Evolutionary conservation across 2,888 invertebrate genomes (phyloP).

Genomic region (Caenorhabditis sp.): DNA sequence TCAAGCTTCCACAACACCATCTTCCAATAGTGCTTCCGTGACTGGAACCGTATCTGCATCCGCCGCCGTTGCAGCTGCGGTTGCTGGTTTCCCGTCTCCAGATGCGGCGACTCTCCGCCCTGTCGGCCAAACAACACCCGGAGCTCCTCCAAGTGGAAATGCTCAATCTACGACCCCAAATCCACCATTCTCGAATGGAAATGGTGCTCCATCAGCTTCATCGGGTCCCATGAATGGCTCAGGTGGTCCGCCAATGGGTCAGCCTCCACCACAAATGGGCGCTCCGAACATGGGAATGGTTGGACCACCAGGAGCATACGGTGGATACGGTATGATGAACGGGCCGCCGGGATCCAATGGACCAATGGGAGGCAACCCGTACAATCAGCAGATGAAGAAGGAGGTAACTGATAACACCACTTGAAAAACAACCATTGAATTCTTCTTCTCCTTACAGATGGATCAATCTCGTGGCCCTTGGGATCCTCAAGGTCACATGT

Average conservation of each 20-base stretch:
- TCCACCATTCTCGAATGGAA: slow-evolving; percentile 29
- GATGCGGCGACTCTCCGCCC: slow-evolving; percentile 39
- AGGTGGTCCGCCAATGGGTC: slow-evolving; percentile 74
- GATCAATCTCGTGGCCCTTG: slow-evolving; percentile 49
- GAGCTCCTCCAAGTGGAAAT: neutral
- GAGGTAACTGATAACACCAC: slow-evolving; percentile 19
- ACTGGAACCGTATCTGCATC: slow-evolving; percentile 32
- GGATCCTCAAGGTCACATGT: slow-evolving; percentile 65
- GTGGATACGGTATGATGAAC: slow-evolving; percentile 57
- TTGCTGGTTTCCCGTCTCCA: slow-evolving; percentile 58
- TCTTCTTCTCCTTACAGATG: slow-evolving; percentile 26
- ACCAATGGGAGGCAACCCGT: slow-evolving; percentile 47
- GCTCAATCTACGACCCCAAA: slow-evolving; percentile 10
- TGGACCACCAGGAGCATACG: slow-evolving; percentile 26
- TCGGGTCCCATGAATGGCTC: slow-evolving; percentile 36
- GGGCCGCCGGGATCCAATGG: slow-evolving; percentile 42
- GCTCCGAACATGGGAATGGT: slow-evolving; percentile 53
- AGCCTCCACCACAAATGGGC: slow-evolving; percentile 77
- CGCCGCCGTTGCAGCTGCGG: slow-evolving; percentile 20
- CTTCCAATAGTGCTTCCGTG: slow-evolving; percentile 13
- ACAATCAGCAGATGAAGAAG: slow-evolving; percentile 46
- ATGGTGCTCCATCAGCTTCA: neutral
- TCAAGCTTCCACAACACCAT: slow-evolving; percentile 42
- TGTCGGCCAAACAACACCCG: slow-evolving; percentile 30
- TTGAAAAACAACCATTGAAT: neutral